Base-by-base conservation (phyloP, 2,888 invertebrate genomes). In the Calephelis perditalis region DNA sequence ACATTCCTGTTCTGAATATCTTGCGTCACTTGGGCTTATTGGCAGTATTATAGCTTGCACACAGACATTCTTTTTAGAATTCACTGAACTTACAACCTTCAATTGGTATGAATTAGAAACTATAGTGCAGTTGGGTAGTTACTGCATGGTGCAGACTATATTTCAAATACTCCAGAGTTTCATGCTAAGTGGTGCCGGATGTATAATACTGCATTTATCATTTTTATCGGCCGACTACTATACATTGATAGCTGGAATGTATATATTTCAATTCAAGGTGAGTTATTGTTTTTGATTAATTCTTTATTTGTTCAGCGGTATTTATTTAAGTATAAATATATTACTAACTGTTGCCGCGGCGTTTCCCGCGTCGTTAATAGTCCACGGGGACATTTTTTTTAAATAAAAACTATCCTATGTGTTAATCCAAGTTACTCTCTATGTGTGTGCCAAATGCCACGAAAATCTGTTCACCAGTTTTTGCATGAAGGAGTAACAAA, bases 221-320 rank as follows among this genome's bases (percentile, higher is more conserved):
- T 92, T 97, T 63, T 85, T 97, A 61, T 96, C 96, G 0, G 93
- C 96, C 2, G 96, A 97, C 83, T 96, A 96, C 81, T 97, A 96
- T 80, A 95, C 96, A 5, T 92, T 97, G 26, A 92, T 97, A 57
- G 92, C 94, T 70, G 96, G 96, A 68, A 94, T 96, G 82, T 92
- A 94, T 72, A 91, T 96, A 67, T 96, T 96, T 84, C 93, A 95
- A 67, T 96, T 96, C 80, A 94, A 95, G 93, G 96, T 96, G 77
- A 81, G 78, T 68, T 6, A 43, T 4, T 37, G 1, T 40, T 43
- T 3, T 57, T 43, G 8, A 47, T 37, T 37, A 37, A 9, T 56
- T 12, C 49, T 47, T 12, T 3, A 10, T 44, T 10, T 45, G 12
- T 58, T 55, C 45, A 52, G 11, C 10, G 10, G 26, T 26, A 26